phyloP scores from a whole-genome alignment of 2,797 vertebrate genomes.

The Linurgus olivaceus region DNA sequence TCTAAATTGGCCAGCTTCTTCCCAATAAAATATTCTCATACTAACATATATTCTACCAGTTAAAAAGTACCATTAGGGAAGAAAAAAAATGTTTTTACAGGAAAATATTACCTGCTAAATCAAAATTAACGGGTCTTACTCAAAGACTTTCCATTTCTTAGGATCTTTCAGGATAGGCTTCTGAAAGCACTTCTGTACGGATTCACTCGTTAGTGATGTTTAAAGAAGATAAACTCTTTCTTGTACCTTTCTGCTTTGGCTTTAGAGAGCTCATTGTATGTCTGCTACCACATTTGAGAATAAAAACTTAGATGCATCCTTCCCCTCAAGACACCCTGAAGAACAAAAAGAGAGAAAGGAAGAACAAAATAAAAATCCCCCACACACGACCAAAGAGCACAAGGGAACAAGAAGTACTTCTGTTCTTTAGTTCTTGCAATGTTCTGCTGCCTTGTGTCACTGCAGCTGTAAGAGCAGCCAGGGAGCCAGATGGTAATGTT shows the following conservation, averaged over 20 bases:
- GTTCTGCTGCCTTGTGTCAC: not conserved
- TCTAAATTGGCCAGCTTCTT: not conserved
- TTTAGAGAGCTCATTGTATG: not conserved
- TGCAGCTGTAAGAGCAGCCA: not conserved
- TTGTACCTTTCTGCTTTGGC: not conserved
- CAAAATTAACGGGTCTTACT: not conserved
- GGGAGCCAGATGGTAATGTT: not conserved
- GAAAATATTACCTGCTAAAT: not conserved
- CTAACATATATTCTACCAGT: not conserved
- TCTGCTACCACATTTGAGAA: not conserved
- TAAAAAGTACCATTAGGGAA: not conserved
- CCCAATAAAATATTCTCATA: not conserved
- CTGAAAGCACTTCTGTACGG: accelerated
- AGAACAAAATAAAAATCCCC: not conserved
- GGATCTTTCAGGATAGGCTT: not conserved
- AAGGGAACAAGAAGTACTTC: not conserved
- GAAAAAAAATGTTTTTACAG: not conserved
- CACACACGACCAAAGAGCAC: not conserved
- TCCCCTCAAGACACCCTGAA: not conserved
- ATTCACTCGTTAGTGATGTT: accelerated
- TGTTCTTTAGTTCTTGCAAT: not conserved
- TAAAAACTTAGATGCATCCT: not conserved
- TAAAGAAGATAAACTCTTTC: not conserved
- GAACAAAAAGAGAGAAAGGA: not conserved
- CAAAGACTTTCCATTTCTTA: not conserved